Evolutionary conservation across 2,888 invertebrate genomes (phyloP).

Genomic region (Andrena bucephala): DNA sequence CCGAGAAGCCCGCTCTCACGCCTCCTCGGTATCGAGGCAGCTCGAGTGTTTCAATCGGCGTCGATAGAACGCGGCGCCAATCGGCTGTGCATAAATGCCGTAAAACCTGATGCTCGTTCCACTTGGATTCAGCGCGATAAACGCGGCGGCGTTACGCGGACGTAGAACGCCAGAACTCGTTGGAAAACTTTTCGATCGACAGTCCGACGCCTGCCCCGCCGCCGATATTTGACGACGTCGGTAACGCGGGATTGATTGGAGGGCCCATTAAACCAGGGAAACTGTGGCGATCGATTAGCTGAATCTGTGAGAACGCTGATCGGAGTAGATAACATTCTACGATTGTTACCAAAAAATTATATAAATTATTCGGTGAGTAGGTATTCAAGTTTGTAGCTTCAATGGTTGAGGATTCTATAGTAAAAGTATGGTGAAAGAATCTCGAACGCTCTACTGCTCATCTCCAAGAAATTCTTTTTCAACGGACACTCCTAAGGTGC

Average conservation of each 20-base stretch:
- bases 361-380: no score
- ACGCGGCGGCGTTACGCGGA: constrained; percentile 25
- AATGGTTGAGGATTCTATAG: no score
- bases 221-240: background rate
- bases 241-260: background rate
- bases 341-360: no score
- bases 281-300: no score
- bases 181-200: constrained; percentile 39
- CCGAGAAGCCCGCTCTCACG: constrained; percentile 68
- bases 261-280: background rate
- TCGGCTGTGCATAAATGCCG: constrained; percentile 51
- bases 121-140: constrained; percentile 46
- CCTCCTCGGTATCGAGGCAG: constrained; percentile 60
- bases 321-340: no score
- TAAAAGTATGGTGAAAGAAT: no score
- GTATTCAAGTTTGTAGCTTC: no score
- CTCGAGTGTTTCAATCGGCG: constrained; percentile 67
- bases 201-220: background rate
- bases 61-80: constrained; percentile 65
- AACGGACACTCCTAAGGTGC: no score
- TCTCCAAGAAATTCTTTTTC: no score
- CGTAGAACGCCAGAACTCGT: constrained; percentile 24
- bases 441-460: no score
- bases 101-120: constrained; percentile 47
- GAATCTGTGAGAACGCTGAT: no score